These are phyloP conservation scores for Pseudomugil gertrudae DNA, from an alignment of 2,797 vertebrate species.

Conservation along the genomic window DNA sequence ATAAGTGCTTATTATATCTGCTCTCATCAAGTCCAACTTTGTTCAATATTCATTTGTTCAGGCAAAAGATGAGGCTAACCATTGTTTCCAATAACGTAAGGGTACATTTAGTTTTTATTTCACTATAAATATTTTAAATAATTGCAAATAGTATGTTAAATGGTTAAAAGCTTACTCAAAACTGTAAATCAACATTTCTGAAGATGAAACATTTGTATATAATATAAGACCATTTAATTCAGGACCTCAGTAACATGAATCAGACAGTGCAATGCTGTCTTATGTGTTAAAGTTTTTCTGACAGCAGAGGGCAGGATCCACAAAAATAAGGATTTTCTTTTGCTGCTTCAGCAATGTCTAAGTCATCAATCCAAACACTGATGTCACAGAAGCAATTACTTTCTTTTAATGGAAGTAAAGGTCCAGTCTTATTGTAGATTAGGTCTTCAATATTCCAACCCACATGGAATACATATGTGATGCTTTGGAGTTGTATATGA, in stretches of 20 bases:
- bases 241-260: neutral
- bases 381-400: neutral
- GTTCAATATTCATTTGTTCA: neutral
- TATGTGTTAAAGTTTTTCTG: conserved; percentile 38
- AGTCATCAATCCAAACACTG: neutral
- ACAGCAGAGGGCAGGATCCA: conserved; percentile 67
- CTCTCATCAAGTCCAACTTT: no score
- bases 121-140: neutral
- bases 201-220: neutral
- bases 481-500: no score
- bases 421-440: no score
- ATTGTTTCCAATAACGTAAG: neutral
- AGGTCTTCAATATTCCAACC: neutral
- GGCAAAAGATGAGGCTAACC: neutral
- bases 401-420: neutral
- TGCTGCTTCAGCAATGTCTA: neutral
- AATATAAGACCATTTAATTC: neutral
- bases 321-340: conserved; percentile 16
- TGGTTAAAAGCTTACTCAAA: neutral
- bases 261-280: neutral
- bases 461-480: no score
- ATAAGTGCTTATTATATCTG: neutral
- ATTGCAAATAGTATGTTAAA: neutral
- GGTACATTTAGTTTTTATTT: neutral
- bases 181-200: neutral